A percentile compares a stretch with the other conserved stretches of the same genome.
Conservation (phyloP, 2,797 vertebrate genomes). For the Gymnothorax javanicus region DNA sequence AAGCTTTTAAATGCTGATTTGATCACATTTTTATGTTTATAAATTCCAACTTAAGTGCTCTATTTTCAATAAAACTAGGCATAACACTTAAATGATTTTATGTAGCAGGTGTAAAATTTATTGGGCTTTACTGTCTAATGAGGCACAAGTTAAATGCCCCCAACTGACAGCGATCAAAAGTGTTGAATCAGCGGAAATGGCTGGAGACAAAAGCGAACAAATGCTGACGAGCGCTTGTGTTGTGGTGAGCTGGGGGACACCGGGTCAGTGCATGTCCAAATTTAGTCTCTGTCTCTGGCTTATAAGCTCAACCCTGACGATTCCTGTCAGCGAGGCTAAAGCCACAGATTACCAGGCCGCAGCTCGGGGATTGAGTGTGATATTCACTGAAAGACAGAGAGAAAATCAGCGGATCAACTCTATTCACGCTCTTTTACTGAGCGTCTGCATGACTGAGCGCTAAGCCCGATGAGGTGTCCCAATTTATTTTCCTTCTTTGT, state of each 20-base stretch:
- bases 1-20: not conserved
- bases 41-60: not conserved
- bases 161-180: not conserved
- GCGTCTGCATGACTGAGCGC: not conserved
- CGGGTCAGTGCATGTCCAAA: not conserved
- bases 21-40: not conserved
- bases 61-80: not conserved
- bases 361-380: not conserved
- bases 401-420: not conserved
- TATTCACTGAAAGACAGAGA: not conserved
- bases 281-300: not conserved
- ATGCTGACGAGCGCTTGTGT: not conserved
- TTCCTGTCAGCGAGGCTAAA: not conserved
- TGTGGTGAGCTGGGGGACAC: not conserved
- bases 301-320: not conserved
- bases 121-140: not conserved
- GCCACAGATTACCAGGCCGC: slow-evolving; percentile 1
- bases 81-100: not conserved
- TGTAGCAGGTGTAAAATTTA: not conserved
- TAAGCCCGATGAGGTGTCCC: slow-evolving; percentile 53
- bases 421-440: slow-evolving; percentile 39
- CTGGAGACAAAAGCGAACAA: not conserved
- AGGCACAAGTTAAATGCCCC: not conserved
- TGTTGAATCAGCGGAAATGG: not conserved
- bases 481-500: slow-evolving; percentile 34